A percentile compares a stretch with the other conserved stretches of the same genome.
Conservation (phyloP, 2,888 invertebrate species). For the Eumerus sabulonum region DNA sequence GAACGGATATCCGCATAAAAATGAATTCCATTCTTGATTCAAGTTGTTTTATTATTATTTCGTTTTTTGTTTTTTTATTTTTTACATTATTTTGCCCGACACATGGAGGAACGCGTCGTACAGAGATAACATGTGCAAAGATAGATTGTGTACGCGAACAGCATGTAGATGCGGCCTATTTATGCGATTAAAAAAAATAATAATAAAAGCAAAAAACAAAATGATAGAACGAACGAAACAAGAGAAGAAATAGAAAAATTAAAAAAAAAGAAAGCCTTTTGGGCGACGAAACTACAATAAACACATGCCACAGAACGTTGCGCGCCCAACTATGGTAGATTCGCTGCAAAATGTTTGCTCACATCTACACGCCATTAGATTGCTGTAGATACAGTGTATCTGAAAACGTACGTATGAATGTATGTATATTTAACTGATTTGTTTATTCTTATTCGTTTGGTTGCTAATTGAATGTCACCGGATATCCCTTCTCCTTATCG, state of each 20-base stretch:
- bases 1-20: slow-evolving; percentile 68
- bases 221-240: too few relatives aligned
- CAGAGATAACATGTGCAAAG: slow-evolving; percentile 63
- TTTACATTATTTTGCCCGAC: slow-evolving; percentile 16
- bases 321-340: not conserved
- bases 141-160: slow-evolving; percentile 58
- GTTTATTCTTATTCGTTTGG: slow-evolving; percentile 47
- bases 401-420: too few relatives aligned
- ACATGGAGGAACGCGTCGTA: slow-evolving; percentile 50
- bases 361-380: not conserved
- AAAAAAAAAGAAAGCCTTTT: slow-evolving; percentile 41
- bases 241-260: slow-evolving; percentile 7
- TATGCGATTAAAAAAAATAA: slow-evolving; percentile 39
- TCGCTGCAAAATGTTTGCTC: slow-evolving; percentile 39
- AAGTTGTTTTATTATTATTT: too few relatives aligned
- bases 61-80: not conserved
- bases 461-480: slow-evolving; percentile 67
- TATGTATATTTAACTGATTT: slow-evolving; percentile 52
- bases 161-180: slow-evolving; percentile 65
- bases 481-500: slow-evolving; percentile 61
- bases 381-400: not conserved
- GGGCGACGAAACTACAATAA: slow-evolving; percentile 38
- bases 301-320: slow-evolving; percentile 21
- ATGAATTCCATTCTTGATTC: slow-evolving; percentile 48
- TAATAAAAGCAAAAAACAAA: too few relatives aligned